Base-by-base conservation (phyloP, 1,140 invertebrate species). In the Drosophila jambulina region DNA sequence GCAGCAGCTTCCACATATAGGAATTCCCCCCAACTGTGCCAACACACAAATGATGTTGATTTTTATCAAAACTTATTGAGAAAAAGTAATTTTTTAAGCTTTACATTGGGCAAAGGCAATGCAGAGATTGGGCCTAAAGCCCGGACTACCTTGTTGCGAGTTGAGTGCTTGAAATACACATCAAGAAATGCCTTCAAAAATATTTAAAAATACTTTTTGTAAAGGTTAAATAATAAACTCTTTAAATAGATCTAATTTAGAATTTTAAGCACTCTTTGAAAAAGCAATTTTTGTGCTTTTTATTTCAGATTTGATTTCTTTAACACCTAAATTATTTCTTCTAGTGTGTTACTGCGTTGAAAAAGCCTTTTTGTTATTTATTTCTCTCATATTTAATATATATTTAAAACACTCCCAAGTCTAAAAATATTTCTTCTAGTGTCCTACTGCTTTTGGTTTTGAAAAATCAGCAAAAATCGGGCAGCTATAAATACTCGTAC, bases 61-160 rank as follows among this genome's bases (percentile, higher is more conserved):
- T 88, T 88, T 88, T 88, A 88, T 88, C 85, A 88, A 90, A 88
- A 88, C 85, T 90, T 90, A 88, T 88, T 88, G 85, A 90, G 85
- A 88, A 88, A 88, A 88, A 48, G 85, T 88, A 88, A 88, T 88
- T 88, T 88, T 88, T 88, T 82, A 90, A 70, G 85, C 85, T 84
- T 88, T 90, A 85, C 85, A 84, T 78, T 13, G 58, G 56, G 77
- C 57, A 38, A 76, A 75, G 57, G 77, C 49, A 58, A 29, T 45
- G 13, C 10, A 9, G n/a, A 59, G 72, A 45, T 36, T 38, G 38
- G 12, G 36, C 42, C 60, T 56, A n/a, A 17, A 12, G 32, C 12
- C n/a, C 1, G 21, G 51, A 58, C 64, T 69, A 49, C 36, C 32
- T 70, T 29, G 43, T 58, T 46, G 38, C 43, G 53, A 67, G 53